These are phyloP conservation scores for Eretmochelys imbricata DNA, from an alignment of 2,113 vertebrate genomes.

Conservation along the genomic window DNA sequence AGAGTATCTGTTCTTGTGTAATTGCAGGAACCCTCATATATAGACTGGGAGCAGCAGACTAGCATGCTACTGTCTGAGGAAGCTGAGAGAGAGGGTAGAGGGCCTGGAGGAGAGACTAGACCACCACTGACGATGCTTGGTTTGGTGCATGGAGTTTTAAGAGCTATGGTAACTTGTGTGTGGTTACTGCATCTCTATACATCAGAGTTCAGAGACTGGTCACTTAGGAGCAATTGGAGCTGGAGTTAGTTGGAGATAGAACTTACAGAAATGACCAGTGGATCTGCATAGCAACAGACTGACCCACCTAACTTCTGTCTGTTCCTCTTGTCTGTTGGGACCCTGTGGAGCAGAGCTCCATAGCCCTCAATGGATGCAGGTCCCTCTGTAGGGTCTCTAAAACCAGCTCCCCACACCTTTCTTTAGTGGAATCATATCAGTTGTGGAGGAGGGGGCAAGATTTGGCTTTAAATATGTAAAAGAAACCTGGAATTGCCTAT, in stretches of 20 bases:
- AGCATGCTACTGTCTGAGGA: neutral
- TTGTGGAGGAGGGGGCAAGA: neutral
- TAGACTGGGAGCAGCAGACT: neutral
- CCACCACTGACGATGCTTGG: neutral
- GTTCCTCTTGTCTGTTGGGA: neutral
- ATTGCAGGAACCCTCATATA: neutral
- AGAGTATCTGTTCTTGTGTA: neutral
- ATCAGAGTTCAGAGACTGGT: neutral
- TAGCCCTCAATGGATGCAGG: neutral
- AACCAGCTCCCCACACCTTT: neutral
- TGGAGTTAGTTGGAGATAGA: neutral
- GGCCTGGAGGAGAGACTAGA: neutral
- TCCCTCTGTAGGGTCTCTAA: neutral
- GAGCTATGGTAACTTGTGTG: neutral
- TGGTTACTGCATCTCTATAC: neutral
- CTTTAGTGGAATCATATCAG: neutral
- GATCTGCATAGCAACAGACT: neutral
- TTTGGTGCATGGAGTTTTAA: neutral
- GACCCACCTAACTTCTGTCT: neutral
- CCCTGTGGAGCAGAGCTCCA: neutral
- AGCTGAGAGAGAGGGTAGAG: neutral
- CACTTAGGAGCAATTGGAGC: neutral
- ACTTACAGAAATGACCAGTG: neutral
- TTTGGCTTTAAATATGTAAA: constrained; percentile 9
- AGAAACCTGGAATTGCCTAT: neutral